A percentile compares a stretch with the other conserved stretches of the same genome.
Evolutionary conservation across 1,140 invertebrate species (phyloP).

Genomic region (Megalopta genalis): DNA sequence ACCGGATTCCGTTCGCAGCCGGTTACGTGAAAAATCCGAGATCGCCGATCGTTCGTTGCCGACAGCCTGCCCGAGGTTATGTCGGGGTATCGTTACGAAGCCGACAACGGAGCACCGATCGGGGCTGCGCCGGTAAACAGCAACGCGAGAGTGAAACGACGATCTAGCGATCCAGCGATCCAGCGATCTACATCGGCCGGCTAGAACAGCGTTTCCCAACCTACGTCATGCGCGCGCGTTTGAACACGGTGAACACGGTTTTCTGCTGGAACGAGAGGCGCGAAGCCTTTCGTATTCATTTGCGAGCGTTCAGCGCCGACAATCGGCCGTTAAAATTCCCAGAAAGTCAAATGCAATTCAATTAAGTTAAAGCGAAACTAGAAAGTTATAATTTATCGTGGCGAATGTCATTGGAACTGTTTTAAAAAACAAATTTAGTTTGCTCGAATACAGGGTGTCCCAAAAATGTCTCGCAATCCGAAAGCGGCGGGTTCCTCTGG

Average conservation of each 20-base stretch:
- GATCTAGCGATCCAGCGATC: slow-evolving; percentile 70
- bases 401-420: too few relatives aligned
- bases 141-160: slow-evolving; percentile 79
- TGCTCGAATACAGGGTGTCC: too few relatives aligned
- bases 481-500: too few relatives aligned
- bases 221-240: background rate
- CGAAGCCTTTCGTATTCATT: too few relatives aligned
- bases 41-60: background rate
- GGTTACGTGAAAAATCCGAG: background rate
- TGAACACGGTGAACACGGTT: too few relatives aligned
- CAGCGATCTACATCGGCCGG: slow-evolving; percentile 59
- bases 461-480: too few relatives aligned
- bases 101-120: slow-evolving; percentile 30
- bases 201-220: slow-evolving; percentile 40
- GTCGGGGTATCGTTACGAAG: slow-evolving; percentile 16
- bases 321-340: too few relatives aligned
- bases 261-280: background rate
- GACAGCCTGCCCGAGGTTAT: background rate
- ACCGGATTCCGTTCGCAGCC: background rate
- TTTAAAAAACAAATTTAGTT: too few relatives aligned
- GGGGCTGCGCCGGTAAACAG: slow-evolving; percentile 71
- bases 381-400: too few relatives aligned
- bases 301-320: too few relatives aligned
- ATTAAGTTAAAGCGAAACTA: too few relatives aligned
- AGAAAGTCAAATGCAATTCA: too few relatives aligned